Percentiles rank a stretch among this genome's conserved stretches.
These are phyloP conservation scores for Betta splendens DNA, from an alignment of 2,797 vertebrate species.

Conservation along the genomic window DNA sequence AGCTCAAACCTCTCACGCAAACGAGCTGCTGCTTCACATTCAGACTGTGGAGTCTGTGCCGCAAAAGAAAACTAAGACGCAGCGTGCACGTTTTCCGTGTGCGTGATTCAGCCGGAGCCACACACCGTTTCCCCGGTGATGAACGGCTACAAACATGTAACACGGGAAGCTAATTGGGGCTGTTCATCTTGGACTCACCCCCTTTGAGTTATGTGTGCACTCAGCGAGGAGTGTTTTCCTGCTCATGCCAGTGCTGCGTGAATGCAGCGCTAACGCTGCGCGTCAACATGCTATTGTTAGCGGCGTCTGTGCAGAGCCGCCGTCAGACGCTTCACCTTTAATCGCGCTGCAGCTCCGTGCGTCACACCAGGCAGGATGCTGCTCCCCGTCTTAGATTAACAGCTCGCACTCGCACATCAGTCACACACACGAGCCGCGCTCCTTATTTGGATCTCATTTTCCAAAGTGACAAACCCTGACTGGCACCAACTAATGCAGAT, in stretches of 20 bases:
- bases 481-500: constrained; percentile 7
- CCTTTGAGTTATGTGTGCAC: not conserved
- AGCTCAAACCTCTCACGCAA: too few relatives aligned
- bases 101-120: too few relatives aligned
- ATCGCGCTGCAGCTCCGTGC: not conserved
- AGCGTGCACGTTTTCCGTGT: too few relatives aligned
- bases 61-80: too few relatives aligned
- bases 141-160: not conserved
- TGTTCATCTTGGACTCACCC: not conserved
- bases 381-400: constrained; percentile 37
- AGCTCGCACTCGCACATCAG: constrained; percentile 28
- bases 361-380: constrained; percentile 9
- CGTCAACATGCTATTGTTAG: not conserved
- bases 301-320: not conserved
- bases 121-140: not conserved
- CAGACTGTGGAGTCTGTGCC: too few relatives aligned
- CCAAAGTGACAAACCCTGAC: constrained; percentile 14
- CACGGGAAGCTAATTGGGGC: not conserved
- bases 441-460: constrained; percentile 18
- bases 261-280: not conserved
- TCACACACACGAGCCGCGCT: constrained; percentile 13
- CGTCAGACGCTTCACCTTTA: constrained; percentile 10
- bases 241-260: not conserved
- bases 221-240: not conserved
- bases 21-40: too few relatives aligned